These are phyloP conservation scores for Australoheros scitulus DNA, from an alignment of 2,113 vertebrate species.

Conservation along the genomic window DNA sequence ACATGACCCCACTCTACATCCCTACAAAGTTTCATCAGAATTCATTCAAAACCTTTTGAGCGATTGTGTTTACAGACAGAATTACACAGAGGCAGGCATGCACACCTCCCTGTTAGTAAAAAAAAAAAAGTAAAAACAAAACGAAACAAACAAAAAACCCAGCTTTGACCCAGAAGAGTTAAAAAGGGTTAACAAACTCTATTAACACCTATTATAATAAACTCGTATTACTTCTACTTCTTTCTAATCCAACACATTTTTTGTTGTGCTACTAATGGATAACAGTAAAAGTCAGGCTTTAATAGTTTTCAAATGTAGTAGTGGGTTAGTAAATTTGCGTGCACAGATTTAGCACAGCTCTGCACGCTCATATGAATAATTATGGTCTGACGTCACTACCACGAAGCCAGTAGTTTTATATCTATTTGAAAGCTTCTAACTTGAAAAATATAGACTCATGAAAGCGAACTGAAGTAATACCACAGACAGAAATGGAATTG, in stretches of 20 bases:
- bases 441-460: neutral
- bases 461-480: neutral
- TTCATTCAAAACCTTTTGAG: no score
- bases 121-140: no score
- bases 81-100: no score
- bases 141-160: neutral
- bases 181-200: neutral
- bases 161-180: neutral
- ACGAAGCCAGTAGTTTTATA: neutral
- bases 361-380: neutral
- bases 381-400: slow-evolving; percentile 21
- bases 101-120: no score
- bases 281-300: neutral
- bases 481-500: neutral
- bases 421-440: neutral
- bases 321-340: neutral
- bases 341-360: neutral
- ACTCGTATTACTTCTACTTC: neutral
- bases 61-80: no score
- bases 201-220: neutral
- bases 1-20: no score
- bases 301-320: neutral
- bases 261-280: no score
- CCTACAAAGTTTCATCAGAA: no score
- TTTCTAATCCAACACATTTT: neutral